Conservation (phyloP, 1,140 invertebrate species). For the Lanistes nyassanus region DNA sequence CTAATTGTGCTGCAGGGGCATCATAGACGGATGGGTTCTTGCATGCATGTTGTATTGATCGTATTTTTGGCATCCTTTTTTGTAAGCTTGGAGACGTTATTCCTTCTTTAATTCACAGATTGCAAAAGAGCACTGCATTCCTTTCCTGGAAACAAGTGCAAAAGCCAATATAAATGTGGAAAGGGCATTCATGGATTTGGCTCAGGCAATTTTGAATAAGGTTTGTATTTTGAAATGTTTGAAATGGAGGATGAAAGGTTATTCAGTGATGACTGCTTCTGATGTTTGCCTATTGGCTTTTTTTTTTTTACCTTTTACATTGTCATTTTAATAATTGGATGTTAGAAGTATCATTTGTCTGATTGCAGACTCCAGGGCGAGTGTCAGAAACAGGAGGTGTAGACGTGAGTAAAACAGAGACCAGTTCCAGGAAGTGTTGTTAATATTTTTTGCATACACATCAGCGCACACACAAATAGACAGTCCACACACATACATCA, state of each 20-base stretch:
- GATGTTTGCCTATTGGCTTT: neutral
- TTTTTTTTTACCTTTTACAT: slow-evolving; percentile 3
- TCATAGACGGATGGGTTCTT: slow-evolving; percentile 6
- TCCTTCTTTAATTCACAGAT: slow-evolving; percentile 74
- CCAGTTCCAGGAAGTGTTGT: slow-evolving; percentile 45
- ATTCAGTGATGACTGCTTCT: neutral
- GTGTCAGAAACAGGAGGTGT: slow-evolving; percentile 48
- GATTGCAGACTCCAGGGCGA: slow-evolving; percentile 54
- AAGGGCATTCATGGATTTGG: slow-evolving; percentile 94
- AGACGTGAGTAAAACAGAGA: slow-evolving; percentile 47
- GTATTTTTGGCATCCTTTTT: too few relatives aligned
- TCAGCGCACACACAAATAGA: neutral
- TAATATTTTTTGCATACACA: slow-evolving; percentile 25
- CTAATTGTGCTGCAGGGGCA: too few relatives aligned
- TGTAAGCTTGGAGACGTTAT: neutral
- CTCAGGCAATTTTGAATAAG: slow-evolving; percentile 94
- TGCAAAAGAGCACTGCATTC: slow-evolving; percentile 94
- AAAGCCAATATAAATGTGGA: slow-evolving; percentile 99
- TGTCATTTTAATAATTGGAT: neutral
- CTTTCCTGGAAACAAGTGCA: slow-evolving; percentile 99
- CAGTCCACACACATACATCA: slow-evolving; percentile 7
- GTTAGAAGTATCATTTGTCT: too few relatives aligned
- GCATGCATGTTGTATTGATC: neutral
- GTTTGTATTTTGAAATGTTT: slow-evolving; percentile 38
- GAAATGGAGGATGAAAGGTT: neutral